These are phyloP conservation scores for Notodonta dromedarius DNA, from an alignment of 2,888 invertebrate genomes.

Conservation along the genomic window DNA sequence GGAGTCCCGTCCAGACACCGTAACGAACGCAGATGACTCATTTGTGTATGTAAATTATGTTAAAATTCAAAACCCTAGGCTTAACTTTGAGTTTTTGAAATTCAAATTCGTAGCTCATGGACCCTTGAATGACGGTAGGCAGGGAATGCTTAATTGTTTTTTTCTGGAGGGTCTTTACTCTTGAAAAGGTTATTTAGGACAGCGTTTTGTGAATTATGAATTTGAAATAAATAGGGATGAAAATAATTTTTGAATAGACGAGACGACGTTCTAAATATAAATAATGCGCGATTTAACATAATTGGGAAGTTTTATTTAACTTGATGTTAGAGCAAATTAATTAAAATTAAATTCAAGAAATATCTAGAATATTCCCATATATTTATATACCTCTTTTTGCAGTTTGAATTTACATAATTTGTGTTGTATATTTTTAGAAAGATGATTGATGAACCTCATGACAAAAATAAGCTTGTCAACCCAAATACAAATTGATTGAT, in stretches of 20 bases:
- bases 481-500: constrained; percentile 3
- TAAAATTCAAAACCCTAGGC: constrained; percentile 55
- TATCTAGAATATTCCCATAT: no score
- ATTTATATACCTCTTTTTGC: no score
- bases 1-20: constrained; percentile 37
- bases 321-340: no score
- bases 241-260: constrained; percentile 11
- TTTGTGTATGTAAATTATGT: constrained; percentile 65
- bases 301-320: no score
- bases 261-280: neutral
- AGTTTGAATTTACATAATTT: no score
- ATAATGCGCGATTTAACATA: no score
- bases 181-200: constrained; percentile 24
- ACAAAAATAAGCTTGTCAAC: neutral
- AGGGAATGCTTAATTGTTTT: constrained; percentile 51
- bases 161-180: constrained; percentile 21
- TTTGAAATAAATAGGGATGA: constrained; percentile 15
- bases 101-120: constrained; percentile 53
- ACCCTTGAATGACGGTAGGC: constrained; percentile 42
- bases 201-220: constrained; percentile 22
- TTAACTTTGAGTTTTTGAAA: constrained; percentile 52
- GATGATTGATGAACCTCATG: neutral
- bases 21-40: constrained; percentile 63
- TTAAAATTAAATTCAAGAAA: no score
- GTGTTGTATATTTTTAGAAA: no score